Base-by-base conservation (phyloP, 2,888 invertebrate species). In the Empis stercorea region DNA sequence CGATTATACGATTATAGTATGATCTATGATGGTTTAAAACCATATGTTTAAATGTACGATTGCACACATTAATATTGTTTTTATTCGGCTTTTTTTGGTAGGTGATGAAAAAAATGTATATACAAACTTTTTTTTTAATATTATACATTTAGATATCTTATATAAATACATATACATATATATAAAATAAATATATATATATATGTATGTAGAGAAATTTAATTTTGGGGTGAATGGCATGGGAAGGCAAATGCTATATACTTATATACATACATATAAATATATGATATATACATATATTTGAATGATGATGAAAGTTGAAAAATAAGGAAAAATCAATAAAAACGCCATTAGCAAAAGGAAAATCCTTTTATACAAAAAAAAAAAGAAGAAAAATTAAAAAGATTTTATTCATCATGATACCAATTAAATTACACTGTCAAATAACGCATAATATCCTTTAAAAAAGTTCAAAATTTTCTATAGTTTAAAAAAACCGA, bases 331-430 rank as follows among this genome's bases (percentile, higher is more conserved):
- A 57, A 58, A 59, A 58, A 59, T 58, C 57, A 55, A 58, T 58
- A 57, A 56, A 58, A 57, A 54, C 57, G 56, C 56, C 57, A 59
- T 58, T 58, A 57, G 53, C 54, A 49, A 48, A 48, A 47, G 43
- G 43, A 27, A 27, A 27, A 27, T 27, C 23, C 23, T 27, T 27
- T 27, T 27, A 27, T 2, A 34, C 27, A 1, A 27, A 20, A n/a
- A 23, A 40, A 16, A 20, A 2, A 34, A 40, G 1, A 27, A 20
- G 11, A 23, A 40, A 16, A 20, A 2, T 17, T 23, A n/a, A n/a
- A n/a, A n/a, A n/a, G n/a, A n/a, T n/a, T 37, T 16, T 40, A 40
- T 14, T 4, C 13, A 14, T 40, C 14, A 13, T 38, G n/a, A 17
- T 38, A 10, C 16, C 20, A 10, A 4, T 17, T 2, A 10, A 39